Evolutionary conservation across 2,113 vertebrate genomes (phyloP).

Genomic region (Myrmophylax atrothorax): DNA sequence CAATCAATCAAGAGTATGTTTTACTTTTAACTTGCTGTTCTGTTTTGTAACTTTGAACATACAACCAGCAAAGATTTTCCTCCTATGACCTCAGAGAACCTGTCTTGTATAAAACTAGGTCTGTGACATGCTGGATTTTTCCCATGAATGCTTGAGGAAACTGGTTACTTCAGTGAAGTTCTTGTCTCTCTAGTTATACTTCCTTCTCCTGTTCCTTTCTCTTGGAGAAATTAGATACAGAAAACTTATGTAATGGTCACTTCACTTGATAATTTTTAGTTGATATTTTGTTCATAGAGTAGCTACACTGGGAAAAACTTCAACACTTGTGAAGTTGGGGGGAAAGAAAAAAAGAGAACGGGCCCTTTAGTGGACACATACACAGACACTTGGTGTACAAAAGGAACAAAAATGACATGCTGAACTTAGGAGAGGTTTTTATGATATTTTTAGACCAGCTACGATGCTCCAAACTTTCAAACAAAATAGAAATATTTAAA

Average conservation of each 20-base stretch:
- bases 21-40: not conserved
- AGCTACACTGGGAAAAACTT: not conserved
- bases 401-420: not conserved
- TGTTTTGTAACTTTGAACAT: not conserved
- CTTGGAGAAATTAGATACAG: not conserved
- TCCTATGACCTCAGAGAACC: not conserved
- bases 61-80: not conserved
- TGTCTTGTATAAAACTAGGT: not conserved
- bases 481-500: not conserved
- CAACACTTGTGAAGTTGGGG: not conserved
- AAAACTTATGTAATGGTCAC: not conserved
- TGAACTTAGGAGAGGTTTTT: constrained; percentile 7
- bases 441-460: not conserved
- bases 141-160: not conserved
- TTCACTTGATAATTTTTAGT: not conserved
- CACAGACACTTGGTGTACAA: not conserved
- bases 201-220: not conserved
- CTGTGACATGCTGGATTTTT: not conserved
- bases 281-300: not conserved
- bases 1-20: not conserved
- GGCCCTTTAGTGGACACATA: not conserved
- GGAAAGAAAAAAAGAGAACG: not conserved
- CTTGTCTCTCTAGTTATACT: not conserved
- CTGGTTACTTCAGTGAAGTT: not conserved
- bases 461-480: not conserved